phyloP scores from a whole-genome alignment of 2,888 invertebrate genomes.

The Sesamia inferens region DNA sequence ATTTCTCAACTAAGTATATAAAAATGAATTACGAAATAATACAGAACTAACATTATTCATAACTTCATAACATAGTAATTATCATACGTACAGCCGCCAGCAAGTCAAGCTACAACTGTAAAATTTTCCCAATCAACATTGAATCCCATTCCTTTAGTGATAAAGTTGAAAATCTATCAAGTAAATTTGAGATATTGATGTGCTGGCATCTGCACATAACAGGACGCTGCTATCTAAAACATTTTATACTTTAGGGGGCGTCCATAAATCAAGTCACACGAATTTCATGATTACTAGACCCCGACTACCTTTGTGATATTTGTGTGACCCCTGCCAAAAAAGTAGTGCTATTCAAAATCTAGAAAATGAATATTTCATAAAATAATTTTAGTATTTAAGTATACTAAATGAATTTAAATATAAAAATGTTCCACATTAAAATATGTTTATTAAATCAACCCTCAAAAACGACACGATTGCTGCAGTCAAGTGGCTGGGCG shows the following conservation, averaged over 20 bases:
- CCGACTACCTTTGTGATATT: not conserved
- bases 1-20: slow-evolving; percentile 61
- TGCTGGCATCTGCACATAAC: slow-evolving; percentile 6
- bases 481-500: too few relatives aligned
- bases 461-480: too few relatives aligned
- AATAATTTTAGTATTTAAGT: too few relatives aligned
- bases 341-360: too few relatives aligned
- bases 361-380: not conserved
- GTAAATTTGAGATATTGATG: too few relatives aligned
- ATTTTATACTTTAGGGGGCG: not conserved
- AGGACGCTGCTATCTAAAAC: slow-evolving; percentile 28
- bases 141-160: too few relatives aligned
- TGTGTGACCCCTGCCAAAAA: not conserved
- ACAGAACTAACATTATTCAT: slow-evolving; percentile 40
- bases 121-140: too few relatives aligned
- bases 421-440: too few relatives aligned
- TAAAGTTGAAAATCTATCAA: too few relatives aligned
- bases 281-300: not conserved
- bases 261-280: not conserved
- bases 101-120: too few relatives aligned
- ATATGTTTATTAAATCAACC: too few relatives aligned
- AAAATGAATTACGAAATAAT: slow-evolving; percentile 49
- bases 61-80: slow-evolving; percentile 19
- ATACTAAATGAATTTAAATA: too few relatives aligned
- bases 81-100: slow-evolving; percentile 13